Evolutionary conservation across 2,113 vertebrate species (phyloP).

Genomic region (Myiagra hebetior): DNA sequence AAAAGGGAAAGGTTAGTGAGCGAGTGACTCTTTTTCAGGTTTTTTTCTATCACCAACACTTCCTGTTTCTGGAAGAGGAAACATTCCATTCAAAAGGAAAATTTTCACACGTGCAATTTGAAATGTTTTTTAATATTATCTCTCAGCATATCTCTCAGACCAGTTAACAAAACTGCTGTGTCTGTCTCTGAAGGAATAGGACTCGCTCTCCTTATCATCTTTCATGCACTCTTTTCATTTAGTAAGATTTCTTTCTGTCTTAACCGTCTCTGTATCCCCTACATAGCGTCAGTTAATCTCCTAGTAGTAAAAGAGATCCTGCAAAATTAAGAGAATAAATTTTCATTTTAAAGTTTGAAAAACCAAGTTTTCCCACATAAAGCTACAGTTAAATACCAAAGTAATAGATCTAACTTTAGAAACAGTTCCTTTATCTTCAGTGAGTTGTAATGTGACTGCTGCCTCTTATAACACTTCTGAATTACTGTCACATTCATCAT

Average conservation of each 20-base stretch:
- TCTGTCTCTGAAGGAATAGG: background rate
- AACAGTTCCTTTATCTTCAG: conserved; percentile 32
- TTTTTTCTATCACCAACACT: background rate
- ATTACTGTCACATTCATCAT: conserved; percentile 10
- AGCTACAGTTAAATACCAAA: background rate
- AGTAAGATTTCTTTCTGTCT: background rate
- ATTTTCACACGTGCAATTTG: background rate
- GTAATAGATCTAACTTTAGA: background rate
- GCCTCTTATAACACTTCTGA: background rate
- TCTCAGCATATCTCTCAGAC: background rate
- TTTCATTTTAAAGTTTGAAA: background rate
- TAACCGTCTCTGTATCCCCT: background rate
- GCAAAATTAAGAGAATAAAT: background rate
- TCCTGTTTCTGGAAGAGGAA: background rate
- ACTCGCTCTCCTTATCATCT: background rate
- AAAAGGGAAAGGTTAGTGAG: background rate
- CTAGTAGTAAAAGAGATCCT: background rate
- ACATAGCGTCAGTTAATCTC: background rate
- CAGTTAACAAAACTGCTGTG: background rate
- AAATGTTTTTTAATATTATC: background rate
- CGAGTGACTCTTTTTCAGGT: background rate
- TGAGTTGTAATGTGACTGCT: background rate
- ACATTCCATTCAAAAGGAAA: background rate
- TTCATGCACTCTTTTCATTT: background rate
- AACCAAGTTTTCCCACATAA: background rate